Conservation (phyloP, 1,140 invertebrate genomes). For the Hylyphantes graminicola region DNA sequence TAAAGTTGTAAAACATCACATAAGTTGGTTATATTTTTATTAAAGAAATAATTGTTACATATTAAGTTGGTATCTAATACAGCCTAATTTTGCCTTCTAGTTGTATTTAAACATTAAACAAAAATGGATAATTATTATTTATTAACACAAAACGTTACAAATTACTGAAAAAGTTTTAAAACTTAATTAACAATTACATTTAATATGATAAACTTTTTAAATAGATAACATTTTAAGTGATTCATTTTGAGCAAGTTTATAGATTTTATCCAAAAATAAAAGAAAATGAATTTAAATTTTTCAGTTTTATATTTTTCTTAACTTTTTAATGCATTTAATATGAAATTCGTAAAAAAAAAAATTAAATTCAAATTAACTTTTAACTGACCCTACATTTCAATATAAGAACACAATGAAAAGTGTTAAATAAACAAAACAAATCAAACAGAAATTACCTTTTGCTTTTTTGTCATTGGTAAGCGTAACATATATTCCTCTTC, state of each 20-base stretch:
- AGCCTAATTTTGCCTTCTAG: too few species aligned
- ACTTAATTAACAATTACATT: too few species aligned
- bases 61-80: too few species aligned
- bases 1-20: too few species aligned
- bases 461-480: conserved; percentile 38
- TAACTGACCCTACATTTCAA: background rate
- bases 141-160: too few species aligned
- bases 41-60: too few species aligned
- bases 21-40: too few species aligned
- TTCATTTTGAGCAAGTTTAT: background rate
- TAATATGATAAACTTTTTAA: too few species aligned
- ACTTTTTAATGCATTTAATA: background rate
- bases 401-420: background rate
- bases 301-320: background rate
- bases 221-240: background rate
- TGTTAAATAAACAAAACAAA: background rate
- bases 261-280: background rate
- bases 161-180: too few species aligned
- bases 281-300: background rate
- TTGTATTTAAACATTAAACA: too few species aligned
- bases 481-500: conserved; percentile 49
- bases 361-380: background rate
- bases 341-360: background rate
- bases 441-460: conserved; percentile 22
- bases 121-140: too few species aligned